Evolutionary conservation across 1,140 invertebrate species (phyloP).

Genomic region (Cheumatopsyche charites): DNA sequence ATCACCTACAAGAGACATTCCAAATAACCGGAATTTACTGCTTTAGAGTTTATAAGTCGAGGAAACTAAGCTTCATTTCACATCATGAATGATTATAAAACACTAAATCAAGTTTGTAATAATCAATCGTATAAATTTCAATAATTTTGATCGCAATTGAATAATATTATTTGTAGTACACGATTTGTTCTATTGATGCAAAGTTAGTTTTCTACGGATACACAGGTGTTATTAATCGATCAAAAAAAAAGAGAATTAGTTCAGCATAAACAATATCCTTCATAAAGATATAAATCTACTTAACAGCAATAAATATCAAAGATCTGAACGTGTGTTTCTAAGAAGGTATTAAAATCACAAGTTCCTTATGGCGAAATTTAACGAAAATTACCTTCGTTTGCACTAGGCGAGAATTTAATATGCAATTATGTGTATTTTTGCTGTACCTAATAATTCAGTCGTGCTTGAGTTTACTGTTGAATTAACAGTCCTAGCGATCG

Average conservation of each 20-base stretch:
- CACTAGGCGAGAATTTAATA: neutral
- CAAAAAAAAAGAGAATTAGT: neutral
- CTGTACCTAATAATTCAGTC: neutral
- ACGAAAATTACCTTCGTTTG: neutral
- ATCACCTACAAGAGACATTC: no score
- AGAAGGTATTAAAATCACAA: neutral
- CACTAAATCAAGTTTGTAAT: no score
- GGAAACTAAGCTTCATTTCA: no score
- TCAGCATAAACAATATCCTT: neutral
- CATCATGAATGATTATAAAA: no score
- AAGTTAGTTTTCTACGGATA: no score
- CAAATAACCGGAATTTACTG: no score
- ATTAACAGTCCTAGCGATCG: neutral
- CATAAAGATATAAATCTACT: neutral
- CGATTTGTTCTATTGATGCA: no score
- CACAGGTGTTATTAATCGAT: slow-evolving; percentile 1
- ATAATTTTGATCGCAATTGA: no score
- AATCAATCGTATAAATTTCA: no score
- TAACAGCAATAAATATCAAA: neutral
- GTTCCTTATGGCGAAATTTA: neutral
- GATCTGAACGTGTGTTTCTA: neutral
- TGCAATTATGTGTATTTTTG: neutral
- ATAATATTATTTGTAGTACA: no score
- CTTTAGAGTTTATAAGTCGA: no score
- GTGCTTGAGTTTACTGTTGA: neutral